phyloP scores from a whole-genome alignment of 2,113 vertebrate species.

The Melanotaenia duboulayi region DNA sequence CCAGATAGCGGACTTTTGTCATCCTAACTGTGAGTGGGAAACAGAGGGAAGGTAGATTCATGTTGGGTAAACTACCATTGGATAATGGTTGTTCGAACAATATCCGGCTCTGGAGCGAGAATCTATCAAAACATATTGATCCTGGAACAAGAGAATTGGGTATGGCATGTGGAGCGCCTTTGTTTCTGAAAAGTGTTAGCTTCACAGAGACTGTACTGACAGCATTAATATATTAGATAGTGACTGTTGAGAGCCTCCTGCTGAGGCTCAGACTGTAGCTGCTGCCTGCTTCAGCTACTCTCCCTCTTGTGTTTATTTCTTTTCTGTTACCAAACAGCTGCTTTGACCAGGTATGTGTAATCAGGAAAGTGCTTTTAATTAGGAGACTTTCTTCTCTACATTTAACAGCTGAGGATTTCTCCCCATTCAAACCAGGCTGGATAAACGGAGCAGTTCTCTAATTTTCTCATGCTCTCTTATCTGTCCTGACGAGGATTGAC shows the following conservation, averaged over 20 bases:
- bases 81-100: conserved; percentile 85
- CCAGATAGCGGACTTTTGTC: conserved; percentile 83
- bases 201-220: conserved; percentile 82
- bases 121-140: conserved; percentile 89
- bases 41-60: conserved; percentile 81
- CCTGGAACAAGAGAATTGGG: conserved; percentile 83
- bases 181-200: conserved; percentile 84
- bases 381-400: conserved; percentile 55
- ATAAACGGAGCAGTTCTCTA: conserved; percentile 42
- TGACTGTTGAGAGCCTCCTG: conserved; percentile 75
- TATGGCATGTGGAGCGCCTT: conserved; percentile 79
- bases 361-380: conserved; percentile 67
- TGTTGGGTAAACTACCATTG: conserved; percentile 85
- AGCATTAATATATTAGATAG: conserved; percentile 84
- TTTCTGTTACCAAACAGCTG: conserved; percentile 45
- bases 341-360: conserved; percentile 42
- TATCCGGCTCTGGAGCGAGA: conserved; percentile 82
- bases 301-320: conserved; percentile 50
- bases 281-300: conserved; percentile 60
- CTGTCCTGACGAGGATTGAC: conserved; percentile 70
- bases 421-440: conserved; percentile 26
- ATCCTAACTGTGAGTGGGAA: conserved; percentile 78
- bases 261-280: conserved; percentile 69
- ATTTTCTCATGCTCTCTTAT: conserved; percentile 60
- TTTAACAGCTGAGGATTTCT: conserved; percentile 50